Percentiles rank a stretch among this genome's conserved stretches.
These are phyloP conservation scores for Nothura maculosa DNA, from an alignment of 2,797 vertebrate species.

Conservation along the genomic window DNA sequence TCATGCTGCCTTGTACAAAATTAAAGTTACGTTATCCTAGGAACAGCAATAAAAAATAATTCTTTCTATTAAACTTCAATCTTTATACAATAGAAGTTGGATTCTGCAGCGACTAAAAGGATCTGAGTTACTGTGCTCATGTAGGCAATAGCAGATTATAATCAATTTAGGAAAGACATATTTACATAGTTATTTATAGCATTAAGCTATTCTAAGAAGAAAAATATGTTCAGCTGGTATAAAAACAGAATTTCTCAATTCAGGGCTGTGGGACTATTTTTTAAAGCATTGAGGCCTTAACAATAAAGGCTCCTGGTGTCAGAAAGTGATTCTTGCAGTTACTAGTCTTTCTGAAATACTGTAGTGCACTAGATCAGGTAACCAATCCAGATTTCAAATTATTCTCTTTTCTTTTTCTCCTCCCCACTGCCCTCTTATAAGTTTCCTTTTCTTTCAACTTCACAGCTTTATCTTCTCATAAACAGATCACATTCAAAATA, in stretches of 20 bases:
- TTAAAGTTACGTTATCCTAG: background rate
- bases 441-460: background rate
- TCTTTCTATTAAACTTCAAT: background rate
- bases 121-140: background rate
- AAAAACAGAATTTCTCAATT: background rate
- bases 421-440: background rate
- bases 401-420: background rate
- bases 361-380: background rate
- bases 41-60: background rate
- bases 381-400: background rate
- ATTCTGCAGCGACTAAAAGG: background rate
- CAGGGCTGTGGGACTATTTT: background rate
- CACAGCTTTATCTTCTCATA: background rate
- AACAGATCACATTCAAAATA: background rate
- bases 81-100: background rate
- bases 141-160: background rate
- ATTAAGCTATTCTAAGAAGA: background rate
- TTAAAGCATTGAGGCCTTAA: background rate
- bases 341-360: background rate
- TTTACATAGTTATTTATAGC: background rate
- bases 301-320: background rate
- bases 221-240: background rate
- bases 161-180: background rate
- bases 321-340: background rate
- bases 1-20: background rate